These are phyloP conservation scores for Oreortyx pictus DNA, from an alignment of 2,797 vertebrate genomes.

Conservation along the genomic window DNA sequence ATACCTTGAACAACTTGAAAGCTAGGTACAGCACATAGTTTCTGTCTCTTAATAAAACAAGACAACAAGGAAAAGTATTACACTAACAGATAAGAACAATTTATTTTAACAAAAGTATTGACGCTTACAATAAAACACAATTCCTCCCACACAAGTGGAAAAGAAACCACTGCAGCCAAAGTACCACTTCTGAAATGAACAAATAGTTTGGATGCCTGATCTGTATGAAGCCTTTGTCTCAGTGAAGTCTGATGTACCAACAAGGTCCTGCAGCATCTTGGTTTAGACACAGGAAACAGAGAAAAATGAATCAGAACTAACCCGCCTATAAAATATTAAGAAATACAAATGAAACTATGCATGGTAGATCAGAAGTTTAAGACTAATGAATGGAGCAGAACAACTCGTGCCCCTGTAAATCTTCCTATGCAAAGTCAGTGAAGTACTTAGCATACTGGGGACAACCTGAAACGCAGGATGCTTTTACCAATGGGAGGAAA, in stretches of 20 bases:
- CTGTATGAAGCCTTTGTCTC: constrained; percentile 66
- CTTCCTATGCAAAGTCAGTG: not conserved
- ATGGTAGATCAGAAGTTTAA: not conserved
- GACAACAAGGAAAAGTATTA: constrained; percentile 58
- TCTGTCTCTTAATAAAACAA: constrained; percentile 57
- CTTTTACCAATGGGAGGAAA: not conserved
- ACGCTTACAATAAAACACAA: constrained; percentile 66
- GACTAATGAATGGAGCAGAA: not conserved
- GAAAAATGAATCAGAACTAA: constrained; percentile 10
- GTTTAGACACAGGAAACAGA: constrained; percentile 3
- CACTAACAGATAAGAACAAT: constrained; percentile 53
- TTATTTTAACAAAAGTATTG: constrained; percentile 64
- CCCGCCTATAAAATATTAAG: constrained; percentile 17
- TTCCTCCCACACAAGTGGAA: constrained; percentile 59
- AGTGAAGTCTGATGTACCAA: constrained; percentile 28
- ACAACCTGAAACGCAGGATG: not conserved
- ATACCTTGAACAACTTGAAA: constrained; percentile 56
- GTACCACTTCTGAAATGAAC: constrained; percentile 51
- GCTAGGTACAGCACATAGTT: not conserved
- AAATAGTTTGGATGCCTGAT: constrained; percentile 65
- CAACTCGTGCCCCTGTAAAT: not conserved
- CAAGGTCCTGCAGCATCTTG: constrained; percentile 45
- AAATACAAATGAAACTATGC: constrained; percentile 3
- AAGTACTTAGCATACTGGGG: not conserved
- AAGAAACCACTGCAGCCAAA: constrained; percentile 47